Evolutionary conservation across 2,797 vertebrate species (phyloP).

Genomic region (Phalloptychus januarius): DNA sequence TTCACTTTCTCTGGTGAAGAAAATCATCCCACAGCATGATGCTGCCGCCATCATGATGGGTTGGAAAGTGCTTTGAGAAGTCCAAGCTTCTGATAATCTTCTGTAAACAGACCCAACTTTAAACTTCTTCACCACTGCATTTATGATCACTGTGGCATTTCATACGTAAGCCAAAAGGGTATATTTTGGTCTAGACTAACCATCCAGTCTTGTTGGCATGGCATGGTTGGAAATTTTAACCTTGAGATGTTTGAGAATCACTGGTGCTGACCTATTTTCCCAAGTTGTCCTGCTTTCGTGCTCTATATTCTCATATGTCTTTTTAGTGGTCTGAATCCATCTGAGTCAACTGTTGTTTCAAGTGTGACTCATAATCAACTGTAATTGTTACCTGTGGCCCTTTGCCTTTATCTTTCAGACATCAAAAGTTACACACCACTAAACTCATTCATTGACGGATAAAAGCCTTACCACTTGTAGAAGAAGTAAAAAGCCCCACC

Average conservation of each 20-base stretch:
- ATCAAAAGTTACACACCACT: not conserved
- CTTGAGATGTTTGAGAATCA: not conserved
- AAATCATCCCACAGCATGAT: not conserved
- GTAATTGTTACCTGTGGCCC: not conserved
- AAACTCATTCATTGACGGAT: not conserved
- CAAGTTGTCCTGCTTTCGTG: not conserved
- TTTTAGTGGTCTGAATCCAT: not conserved
- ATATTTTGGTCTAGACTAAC: not conserved
- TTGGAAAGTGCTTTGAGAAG: not conserved
- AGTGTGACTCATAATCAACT: not conserved
- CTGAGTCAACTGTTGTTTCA: not conserved
- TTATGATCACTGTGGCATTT: not conserved
- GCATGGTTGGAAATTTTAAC: not conserved
- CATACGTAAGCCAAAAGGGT: not conserved
- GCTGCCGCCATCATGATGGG: not conserved
- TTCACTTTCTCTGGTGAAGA: no score
- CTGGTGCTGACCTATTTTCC: not conserved
- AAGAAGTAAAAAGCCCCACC: constrained; percentile 68
- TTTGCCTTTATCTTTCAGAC: not conserved
- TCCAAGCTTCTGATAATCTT: not conserved
- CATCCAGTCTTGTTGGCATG: not conserved
- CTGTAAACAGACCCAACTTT: not conserved
- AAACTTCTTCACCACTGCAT: not conserved
- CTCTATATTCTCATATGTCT: not conserved
- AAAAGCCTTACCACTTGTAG: constrained; percentile 68